A percentile compares a stretch with the other conserved stretches of the same genome.
These are phyloP conservation scores for Acleris laterana DNA, from an alignment of 2,888 invertebrate genomes.

Conservation along the genomic window DNA sequence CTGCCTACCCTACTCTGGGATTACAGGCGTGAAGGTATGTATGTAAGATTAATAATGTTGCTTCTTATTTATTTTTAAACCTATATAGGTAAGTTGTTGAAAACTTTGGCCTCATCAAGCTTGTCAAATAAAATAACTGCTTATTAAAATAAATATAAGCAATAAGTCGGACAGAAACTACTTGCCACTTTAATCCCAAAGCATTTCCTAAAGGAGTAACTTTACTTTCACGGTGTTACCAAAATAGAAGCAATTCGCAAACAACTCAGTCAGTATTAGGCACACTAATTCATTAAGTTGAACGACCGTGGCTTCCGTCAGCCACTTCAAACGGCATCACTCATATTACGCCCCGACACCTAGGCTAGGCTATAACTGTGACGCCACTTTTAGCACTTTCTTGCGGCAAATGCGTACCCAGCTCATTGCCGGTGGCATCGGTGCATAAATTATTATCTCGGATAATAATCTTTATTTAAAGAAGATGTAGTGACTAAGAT, in stretches of 20 bases:
- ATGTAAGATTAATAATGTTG: no score
- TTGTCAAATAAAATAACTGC: no score
- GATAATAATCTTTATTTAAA: no score
- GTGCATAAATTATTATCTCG: no score
- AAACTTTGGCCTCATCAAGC: no score
- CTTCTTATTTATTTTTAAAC: no score
- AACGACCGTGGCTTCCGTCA: constrained; percentile 9
- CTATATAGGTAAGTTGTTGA: no score
- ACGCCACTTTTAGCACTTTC: constrained; percentile 15
- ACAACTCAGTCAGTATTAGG: constrained; percentile 9
- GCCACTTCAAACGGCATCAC: constrained; percentile 18
- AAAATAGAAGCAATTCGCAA: constrained; percentile 6
- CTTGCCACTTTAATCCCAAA: background rate
- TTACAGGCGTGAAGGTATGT: no score
- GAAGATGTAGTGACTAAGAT: no score
- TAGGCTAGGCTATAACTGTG: constrained; percentile 10
- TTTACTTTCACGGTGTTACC: background rate
- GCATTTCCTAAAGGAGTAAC: background rate
- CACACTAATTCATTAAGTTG: constrained; percentile 9
- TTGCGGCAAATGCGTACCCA: background rate
- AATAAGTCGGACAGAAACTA: no score
- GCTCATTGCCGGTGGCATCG: background rate
- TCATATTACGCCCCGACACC: constrained; percentile 17
- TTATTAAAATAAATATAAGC: no score
- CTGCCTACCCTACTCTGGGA: no score